Percentiles rank a stretch among this genome's conserved stretches.
phyloP scores from a whole-genome alignment of 2,888 invertebrate genomes.

The Apamea anceps region DNA sequence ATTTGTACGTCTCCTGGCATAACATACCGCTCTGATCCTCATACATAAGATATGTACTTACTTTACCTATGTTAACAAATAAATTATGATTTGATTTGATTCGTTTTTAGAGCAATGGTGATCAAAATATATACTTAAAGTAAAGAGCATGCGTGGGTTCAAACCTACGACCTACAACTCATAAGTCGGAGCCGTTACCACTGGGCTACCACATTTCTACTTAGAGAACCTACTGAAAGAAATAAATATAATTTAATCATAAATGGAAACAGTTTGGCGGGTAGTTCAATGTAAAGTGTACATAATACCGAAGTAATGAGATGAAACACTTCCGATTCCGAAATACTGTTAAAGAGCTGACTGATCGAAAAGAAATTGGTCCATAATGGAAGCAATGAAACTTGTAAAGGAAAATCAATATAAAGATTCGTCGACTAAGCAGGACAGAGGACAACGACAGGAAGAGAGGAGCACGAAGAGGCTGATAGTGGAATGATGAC shows the following conservation, averaged over 20 bases:
- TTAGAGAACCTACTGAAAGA: not conserved
- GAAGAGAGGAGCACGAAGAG: not conserved
- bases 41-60: no score
- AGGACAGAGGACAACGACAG: slow-evolving; percentile 10
- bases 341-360: slow-evolving; percentile 16
- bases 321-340: slow-evolving; percentile 5
- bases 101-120: no score
- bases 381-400: slow-evolving; percentile 34
- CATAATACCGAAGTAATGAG: not conserved
- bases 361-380: slow-evolving; percentile 34
- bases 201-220: no score
- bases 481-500: slow-evolving; percentile 22
- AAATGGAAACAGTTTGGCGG: not conserved
- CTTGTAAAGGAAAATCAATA: slow-evolving; percentile 43
- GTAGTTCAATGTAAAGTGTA: not conserved
- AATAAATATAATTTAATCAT: no score
- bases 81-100: no score
- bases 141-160: no score
- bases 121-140: no score
- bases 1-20: no score
- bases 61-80: no score
- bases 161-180: no score
- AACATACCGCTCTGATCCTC: no score
- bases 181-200: no score
- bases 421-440: slow-evolving; percentile 10